phyloP scores from a whole-genome alignment of 2,888 invertebrate species.

The Sympetrum striolatum region DNA sequence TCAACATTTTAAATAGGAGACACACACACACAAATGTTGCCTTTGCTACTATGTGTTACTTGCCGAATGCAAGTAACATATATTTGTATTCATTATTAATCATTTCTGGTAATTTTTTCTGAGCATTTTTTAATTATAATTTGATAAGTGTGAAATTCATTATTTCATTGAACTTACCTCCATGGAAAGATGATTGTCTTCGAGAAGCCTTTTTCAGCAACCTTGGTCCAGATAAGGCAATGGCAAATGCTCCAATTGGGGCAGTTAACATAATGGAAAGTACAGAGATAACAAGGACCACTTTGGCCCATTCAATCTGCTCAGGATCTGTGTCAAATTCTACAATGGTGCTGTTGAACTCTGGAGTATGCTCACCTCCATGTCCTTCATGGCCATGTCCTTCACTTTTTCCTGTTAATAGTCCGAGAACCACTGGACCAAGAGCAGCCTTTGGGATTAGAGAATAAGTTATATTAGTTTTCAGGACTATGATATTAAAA shows the following conservation, averaged over 20 bases:
- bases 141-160: too few species aligned
- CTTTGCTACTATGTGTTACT: too few species aligned
- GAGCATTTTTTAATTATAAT: too few species aligned
- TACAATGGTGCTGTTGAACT: conserved; percentile 71
- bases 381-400: conserved; percentile 65
- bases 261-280: conserved; percentile 83
- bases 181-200: conserved; percentile 33
- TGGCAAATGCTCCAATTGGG: conserved; percentile 79
- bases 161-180: background rate
- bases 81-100: too few species aligned
- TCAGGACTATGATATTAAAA: too few species aligned
- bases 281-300: conserved; percentile 66
- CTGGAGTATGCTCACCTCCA: conserved; percentile 78
- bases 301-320: conserved; percentile 10
- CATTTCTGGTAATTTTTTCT: too few species aligned
- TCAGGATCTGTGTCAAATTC: conserved; percentile 76
- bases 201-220: conserved; percentile 76
- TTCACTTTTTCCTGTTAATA: conserved; percentile 61
- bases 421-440: conserved; percentile 77
- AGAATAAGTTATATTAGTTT: background rate
- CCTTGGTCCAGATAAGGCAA: conserved; percentile 78
- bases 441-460: conserved; percentile 72
- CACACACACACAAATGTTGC: too few species aligned
- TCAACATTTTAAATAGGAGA: too few species aligned
- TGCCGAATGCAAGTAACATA: too few species aligned